Conservation (phyloP, 1,140 invertebrate species). For the Panulirus ornatus region DNA sequence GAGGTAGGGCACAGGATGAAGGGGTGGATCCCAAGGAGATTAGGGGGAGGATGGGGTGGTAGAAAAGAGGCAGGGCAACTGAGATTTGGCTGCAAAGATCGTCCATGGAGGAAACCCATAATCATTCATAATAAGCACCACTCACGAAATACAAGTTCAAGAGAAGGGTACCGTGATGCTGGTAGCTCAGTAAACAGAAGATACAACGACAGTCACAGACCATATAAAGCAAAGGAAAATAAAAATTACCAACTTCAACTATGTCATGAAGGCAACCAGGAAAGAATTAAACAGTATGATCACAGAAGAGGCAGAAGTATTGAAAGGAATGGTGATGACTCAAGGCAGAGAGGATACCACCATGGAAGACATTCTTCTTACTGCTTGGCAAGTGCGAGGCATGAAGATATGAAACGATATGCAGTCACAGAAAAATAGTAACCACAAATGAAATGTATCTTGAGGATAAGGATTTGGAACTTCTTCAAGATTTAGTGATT, state of each 20-base stretch:
- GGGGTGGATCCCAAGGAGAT: slow-evolving; percentile 90
- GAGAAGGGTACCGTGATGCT: not conserved
- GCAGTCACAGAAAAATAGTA: too few species aligned
- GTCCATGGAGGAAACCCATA: slow-evolving; percentile 81
- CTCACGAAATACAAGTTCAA: not conserved
- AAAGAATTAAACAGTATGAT: not conserved
- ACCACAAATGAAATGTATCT: too few species aligned
- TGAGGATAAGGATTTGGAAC: too few species aligned
- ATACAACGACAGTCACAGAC: not conserved
- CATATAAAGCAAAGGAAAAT: not conserved
- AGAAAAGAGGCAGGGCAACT: slow-evolving; percentile 92
- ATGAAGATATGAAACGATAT: too few species aligned
- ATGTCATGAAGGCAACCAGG: not conserved
- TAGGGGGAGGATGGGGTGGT: slow-evolving; percentile 90
- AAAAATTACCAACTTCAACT: not conserved
- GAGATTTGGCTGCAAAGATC: slow-evolving; percentile 88
- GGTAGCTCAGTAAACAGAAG: not conserved
- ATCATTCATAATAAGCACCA: slow-evolving; percentile 24
- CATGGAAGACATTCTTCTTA: not conserved
- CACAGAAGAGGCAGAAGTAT: not conserved
- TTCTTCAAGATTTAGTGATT: too few species aligned
- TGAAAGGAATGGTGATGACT: not conserved
- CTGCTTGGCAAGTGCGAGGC: too few species aligned
- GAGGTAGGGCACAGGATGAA: slow-evolving; percentile 82
- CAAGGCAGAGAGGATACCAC: not conserved